Base-by-base conservation (phyloP, 2,888 invertebrate species). In the Ophonus ardosiacus region DNA sequence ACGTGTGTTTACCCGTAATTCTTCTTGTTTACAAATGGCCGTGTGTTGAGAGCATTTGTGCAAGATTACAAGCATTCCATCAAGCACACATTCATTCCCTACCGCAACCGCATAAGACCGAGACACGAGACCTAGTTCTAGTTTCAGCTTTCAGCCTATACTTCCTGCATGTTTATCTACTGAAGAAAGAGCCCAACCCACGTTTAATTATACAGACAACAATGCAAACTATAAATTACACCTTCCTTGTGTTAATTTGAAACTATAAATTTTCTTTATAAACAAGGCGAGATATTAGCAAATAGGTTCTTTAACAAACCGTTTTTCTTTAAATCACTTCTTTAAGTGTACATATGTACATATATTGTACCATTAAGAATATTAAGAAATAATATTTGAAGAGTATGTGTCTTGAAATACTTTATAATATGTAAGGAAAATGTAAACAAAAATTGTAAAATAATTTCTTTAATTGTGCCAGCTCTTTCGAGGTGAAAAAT, bases 61-160 rank as follows among this genome's bases (percentile, higher is more conserved):
- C 63, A 63, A 63, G 63, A 63, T 63, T 63, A 63, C 63, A 63
- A 13, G 63, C 24, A 21, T 21, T 63, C 21, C 24, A 63, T 63
- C 63, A 63, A 63, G 24, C 21, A 21, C 18, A 63, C 63, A 63
- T 63, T 63, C 31, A 31, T 31, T 31, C 31, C 31, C 21, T 59
- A 15, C 17, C 59, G 15, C 59, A 63, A 63, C 63, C 63, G 63
- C 63, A 63, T 59, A 31, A 31, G 31, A 21, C 21, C 21, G 10
- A 10, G 43, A 51, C 43, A 51, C 10, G 43, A 51, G 43, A 51
- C 43, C 43, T 51, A 51, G 43, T 51, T 51, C 13, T 13, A 51
- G 43, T 8, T 51, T 31, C 31, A 31, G 31, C 31, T 31, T 31
- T 31, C 31, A 31, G 31, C 31, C 31, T 31, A 31, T 31, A 31